Conservation (phyloP, 2,113 vertebrate genomes). For the Mustelus asterias region DNA sequence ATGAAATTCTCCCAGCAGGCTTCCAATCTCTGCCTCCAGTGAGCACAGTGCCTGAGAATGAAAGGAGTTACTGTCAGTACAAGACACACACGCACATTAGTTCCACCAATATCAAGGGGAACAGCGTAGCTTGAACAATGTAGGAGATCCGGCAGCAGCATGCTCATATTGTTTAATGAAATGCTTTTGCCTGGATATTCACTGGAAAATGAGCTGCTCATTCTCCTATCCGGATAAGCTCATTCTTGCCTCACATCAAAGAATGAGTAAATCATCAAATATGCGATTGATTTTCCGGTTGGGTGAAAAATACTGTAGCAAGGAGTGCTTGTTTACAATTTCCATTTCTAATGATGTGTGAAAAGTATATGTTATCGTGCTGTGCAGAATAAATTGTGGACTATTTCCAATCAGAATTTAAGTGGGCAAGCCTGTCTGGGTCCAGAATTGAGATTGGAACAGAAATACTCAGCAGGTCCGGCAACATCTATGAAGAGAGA, state of each 20-base stretch:
- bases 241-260: neutral
- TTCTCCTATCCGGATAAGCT: neutral
- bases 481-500: no score
- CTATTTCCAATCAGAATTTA: neutral
- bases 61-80: neutral
- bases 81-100: neutral
- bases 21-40: constrained; percentile 88
- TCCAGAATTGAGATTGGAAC: neutral
- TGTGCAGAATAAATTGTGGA: neutral
- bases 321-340: neutral
- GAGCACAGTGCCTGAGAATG: constrained; percentile 80
- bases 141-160: neutral
- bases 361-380: neutral
- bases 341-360: neutral
- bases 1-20: constrained; percentile 87
- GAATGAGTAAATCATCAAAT: neutral
- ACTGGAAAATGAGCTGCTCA: neutral
- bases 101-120: neutral
- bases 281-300: neutral
- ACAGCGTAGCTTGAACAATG: neutral
- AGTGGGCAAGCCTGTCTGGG: neutral
- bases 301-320: neutral
- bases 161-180: neutral
- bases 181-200: neutral
- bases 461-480: neutral